These are phyloP conservation scores for Elanus axillaris DNA, from an alignment of 2,113 vertebrate genomes.

Conservation along the genomic window DNA sequence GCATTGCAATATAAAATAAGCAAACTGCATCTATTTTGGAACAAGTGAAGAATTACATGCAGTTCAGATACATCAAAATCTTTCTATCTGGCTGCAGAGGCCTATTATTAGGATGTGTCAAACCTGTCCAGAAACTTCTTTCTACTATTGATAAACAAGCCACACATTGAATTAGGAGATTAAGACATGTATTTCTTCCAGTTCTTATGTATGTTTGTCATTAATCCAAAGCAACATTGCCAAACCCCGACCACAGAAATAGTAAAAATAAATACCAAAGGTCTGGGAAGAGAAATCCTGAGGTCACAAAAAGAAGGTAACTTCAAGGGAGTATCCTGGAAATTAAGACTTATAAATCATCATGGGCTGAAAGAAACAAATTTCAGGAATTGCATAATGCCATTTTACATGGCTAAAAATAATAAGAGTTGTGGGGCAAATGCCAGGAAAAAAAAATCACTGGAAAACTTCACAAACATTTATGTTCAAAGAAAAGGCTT, in stretches of 20 bases:
- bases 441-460: constrained; percentile 52
- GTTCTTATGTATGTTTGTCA: constrained; percentile 27
- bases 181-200: constrained; percentile 14
- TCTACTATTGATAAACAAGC: constrained; percentile 45
- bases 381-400: constrained; percentile 59
- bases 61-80: neutral
- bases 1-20: constrained; percentile 38
- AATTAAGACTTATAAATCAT: constrained; percentile 61
- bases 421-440: constrained; percentile 34
- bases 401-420: constrained; percentile 64
- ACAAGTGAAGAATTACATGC: constrained; percentile 6
- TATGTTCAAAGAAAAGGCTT: constrained; percentile 39
- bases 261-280: constrained; percentile 58
- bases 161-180: constrained; percentile 8
- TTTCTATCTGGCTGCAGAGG: neutral
- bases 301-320: constrained; percentile 57
- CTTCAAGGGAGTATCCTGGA: constrained; percentile 65
- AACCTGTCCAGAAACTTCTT: constrained; percentile 47
- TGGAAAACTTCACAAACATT: constrained; percentile 50
- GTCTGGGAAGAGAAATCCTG: constrained; percentile 58
- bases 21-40: constrained; percentile 35
- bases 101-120: constrained; percentile 29
- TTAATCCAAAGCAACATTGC: constrained; percentile 34
- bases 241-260: constrained; percentile 41
- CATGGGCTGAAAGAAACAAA: constrained; percentile 35